Evolutionary conservation across 1,140 invertebrate genomes (phyloP).

Genomic region (Andricus grossulariae): DNA sequence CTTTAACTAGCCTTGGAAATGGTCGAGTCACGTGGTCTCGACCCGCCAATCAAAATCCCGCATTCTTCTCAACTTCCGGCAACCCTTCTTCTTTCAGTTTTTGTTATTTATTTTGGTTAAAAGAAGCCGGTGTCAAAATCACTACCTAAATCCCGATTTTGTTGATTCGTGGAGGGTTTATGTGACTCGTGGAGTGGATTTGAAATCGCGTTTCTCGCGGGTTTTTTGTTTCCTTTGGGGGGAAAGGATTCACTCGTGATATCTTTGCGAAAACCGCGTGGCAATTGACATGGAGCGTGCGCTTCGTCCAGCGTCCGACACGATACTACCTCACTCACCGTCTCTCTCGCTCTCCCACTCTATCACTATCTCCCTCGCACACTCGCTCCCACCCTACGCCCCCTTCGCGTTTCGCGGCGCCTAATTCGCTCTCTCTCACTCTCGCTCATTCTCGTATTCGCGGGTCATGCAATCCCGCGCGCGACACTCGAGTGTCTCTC

Average conservation of each 20-base stretch:
- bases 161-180: not conserved
- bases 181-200: not conserved
- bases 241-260: constrained; percentile 8
- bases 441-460: constrained; percentile 46
- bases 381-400: constrained; percentile 63
- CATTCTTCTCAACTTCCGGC: too few species aligned
- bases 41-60: too few species aligned
- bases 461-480: constrained; percentile 45
- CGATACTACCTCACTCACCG: constrained; percentile 71
- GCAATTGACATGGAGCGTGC: constrained; percentile 70
- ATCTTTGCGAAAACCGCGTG: constrained; percentile 63
- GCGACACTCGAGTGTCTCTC: constrained; percentile 45
- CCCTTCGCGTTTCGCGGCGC: constrained; percentile 58
- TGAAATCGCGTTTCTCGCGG: not conserved
- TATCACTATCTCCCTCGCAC: constrained; percentile 65
- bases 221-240: not conserved
- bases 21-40: too few species aligned
- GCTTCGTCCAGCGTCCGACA: constrained; percentile 74
- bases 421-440: constrained; percentile 37
- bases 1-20: too few species aligned
- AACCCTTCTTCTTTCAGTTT: too few species aligned
- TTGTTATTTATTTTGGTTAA: too few species aligned
- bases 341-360: constrained; percentile 60
- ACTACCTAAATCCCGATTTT: not conserved
- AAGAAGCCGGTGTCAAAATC: not conserved